Base-by-base conservation (phyloP, 2,888 invertebrate species). In the Sphecodes monilicornis region DNA sequence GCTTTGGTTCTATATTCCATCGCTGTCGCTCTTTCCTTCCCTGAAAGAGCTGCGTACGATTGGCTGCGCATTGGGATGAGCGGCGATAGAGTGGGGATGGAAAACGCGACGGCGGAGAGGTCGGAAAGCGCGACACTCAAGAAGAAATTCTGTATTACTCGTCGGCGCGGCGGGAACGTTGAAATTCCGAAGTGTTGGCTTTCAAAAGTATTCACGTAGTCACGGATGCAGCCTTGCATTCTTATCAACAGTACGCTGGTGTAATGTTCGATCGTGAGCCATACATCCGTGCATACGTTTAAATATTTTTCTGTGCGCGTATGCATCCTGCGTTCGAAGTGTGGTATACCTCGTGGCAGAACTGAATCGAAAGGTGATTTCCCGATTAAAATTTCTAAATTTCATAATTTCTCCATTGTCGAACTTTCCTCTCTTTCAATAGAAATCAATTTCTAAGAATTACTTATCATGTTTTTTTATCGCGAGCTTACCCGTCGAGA, bases 121-220 rank as follows among this genome's bases (percentile, higher is more conserved):
- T 60, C 60, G 60, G 18, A 16, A 60, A 60, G 60, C 18, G 60
- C 60, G 60, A 60, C 60, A 29, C 32, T 60, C 32, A 2, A 8
- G 60, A 60, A 60, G 60, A 29, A 29, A 60, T 60, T 60, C 60
- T 60, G 60, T 60, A 39, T 57, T 77, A 36, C 50, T 46, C 36
- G 50, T n/a, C 77, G 90, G 89, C 87, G 90, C 77, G 90, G 89
- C 87, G 90, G 89, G 90, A 89, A 87, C 79, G 82, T 89, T 77
- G 54, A 66, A 72, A 80, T 83, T 77, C 26, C 36, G 22, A 41
- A 32, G 50, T 43, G 50, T 39, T 75, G 16, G n/a, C 70, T 76
- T 43, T 70, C 41, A 72, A 36, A 54, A 66, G 39, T 22, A 74
- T 54, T 60, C 72, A 26, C 73, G 74, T 68, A 36, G 41, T 43